Evolutionary conservation across 2,797 vertebrate species (phyloP), one percentile per base, ranked within the genome.

Genomic region (Coluber constrictor): DNA sequence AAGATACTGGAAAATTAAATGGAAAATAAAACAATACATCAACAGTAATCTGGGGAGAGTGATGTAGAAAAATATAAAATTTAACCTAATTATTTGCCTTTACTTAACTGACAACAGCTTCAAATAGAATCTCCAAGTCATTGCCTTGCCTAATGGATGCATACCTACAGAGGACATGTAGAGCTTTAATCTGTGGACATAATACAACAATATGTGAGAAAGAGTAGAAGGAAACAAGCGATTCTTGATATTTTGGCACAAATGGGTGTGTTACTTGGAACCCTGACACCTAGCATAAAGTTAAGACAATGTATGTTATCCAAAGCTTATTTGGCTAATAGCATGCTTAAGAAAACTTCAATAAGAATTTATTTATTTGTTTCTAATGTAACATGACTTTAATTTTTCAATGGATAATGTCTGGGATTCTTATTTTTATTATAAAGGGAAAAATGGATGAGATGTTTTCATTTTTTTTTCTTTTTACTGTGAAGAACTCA

Each of bases 381-480:
- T 93, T 91, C 47, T 94, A 93, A 93, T 93, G 92, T 92, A 92
- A 93, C n/a, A 9, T 91, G 1, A 25, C 88, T 93, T 93, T 93
- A 94, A 92, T 61, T 60, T 16, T 4, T 86, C 74, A 63, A 3
- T 87, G 92, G 94, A 90, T 3, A 92, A 60, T 5, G 25, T 89
- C 90, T 90, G 60, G 5, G 9, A 7, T 91, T 94, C 90, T 93
- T 94, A 57, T 88, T 95, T 61, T 94, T 18, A 18, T 20, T 70
- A 3, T 56, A 54, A 43, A 56, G 43, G 25, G n/a, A 9, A 2
- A 54, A 90, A 70, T 87, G 11, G n/a, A 70, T 70, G 63, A n/a
- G n/a, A 70, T 32, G 63, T 70, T 70, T 70, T n/a, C 29, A 13
- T 92, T 83, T 43, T 66, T 16, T n/a, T 66, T 16, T 90, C 1